A percentile compares a stretch with the other conserved stretches of the same genome.
Conservation (phyloP, 1,140 invertebrate genomes). For the Trichonephila clavata region DNA sequence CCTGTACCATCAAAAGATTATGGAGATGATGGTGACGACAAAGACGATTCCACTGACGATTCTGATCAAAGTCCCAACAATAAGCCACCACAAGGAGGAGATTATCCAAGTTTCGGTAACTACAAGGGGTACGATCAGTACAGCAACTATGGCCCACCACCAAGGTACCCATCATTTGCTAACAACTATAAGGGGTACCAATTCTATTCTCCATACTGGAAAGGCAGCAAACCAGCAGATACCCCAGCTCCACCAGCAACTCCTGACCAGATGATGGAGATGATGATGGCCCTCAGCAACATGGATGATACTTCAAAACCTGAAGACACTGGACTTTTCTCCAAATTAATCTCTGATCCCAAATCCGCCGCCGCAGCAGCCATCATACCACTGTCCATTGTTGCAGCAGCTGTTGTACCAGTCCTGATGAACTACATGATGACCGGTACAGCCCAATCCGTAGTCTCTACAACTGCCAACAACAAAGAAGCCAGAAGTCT, state of each 20-base stretch:
- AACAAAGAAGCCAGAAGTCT: conserved; percentile 51
- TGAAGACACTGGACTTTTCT: conserved; percentile 27
- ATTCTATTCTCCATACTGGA: background rate
- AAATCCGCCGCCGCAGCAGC: conserved; percentile 40
- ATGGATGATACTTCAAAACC: background rate
- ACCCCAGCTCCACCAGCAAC: background rate
- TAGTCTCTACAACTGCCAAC: conserved; percentile 39
- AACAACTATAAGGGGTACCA: conserved; percentile 39
- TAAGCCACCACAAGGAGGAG: background rate
- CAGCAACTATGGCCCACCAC: background rate
- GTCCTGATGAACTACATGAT: conserved; percentile 70
- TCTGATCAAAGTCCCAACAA: background rate
- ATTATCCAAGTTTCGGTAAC: conserved; percentile 38
- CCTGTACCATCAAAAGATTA: background rate
- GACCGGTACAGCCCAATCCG: background rate
- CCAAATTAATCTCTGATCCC: conserved; percentile 53
- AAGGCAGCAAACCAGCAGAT: conserved; percentile 32
- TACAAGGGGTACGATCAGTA: conserved; percentile 42
- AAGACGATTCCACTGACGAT: conserved; percentile 5
- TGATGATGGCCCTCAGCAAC: conserved; percentile 43
- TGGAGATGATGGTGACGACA: conserved; percentile 38
- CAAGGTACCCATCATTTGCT: background rate
- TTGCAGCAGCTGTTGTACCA: conserved; percentile 38
- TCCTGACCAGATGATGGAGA: conserved; percentile 40
- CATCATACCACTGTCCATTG: conserved; percentile 44